Percentiles rank a stretch among this genome's conserved stretches.
These are phyloP conservation scores for Temnothorax nylanderi DNA, from an alignment of 1,140 invertebrate species.

Conservation along the genomic window DNA sequence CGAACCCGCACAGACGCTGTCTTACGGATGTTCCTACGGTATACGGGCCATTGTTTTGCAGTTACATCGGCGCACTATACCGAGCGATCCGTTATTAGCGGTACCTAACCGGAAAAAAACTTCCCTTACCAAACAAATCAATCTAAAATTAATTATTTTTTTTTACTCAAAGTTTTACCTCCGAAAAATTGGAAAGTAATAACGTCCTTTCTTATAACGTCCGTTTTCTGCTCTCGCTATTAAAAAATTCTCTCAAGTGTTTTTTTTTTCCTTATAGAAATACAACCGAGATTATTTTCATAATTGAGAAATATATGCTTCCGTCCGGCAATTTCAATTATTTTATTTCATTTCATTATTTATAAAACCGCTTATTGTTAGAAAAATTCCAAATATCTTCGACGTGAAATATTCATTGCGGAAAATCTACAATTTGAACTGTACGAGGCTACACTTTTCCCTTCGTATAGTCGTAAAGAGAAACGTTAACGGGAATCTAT, in stretches of 20 bases:
- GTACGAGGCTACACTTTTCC: not conserved
- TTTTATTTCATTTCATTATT: not conserved
- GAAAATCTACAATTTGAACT: not conserved
- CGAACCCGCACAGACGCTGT: constrained; percentile 27
- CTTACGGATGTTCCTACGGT: constrained; percentile 52
- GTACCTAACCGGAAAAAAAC: not conserved
- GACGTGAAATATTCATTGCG: not conserved
- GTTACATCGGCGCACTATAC: not conserved
- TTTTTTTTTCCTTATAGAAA: not conserved
- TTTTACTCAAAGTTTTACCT: not conserved
- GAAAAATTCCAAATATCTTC: not conserved
- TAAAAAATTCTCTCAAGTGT: not conserved
- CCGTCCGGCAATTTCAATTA: not conserved
- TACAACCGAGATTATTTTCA: not conserved
- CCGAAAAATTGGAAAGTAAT: not conserved
- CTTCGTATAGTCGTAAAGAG: not conserved
- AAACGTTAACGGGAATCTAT: constrained; percentile 16
- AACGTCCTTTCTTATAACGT: not conserved
- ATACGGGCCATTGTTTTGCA: constrained; percentile 60
- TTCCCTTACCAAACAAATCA: not conserved
- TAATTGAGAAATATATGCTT: not conserved
- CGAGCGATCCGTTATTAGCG: constrained; percentile 1
- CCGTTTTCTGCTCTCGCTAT: too few relatives aligned
- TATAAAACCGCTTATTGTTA: not conserved
- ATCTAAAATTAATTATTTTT: not conserved